Percentiles rank a stretch among this genome's conserved stretches.
These are phyloP conservation scores for Sinelater perroti DNA, from an alignment of 2,888 invertebrate genomes.

Conservation along the genomic window DNA sequence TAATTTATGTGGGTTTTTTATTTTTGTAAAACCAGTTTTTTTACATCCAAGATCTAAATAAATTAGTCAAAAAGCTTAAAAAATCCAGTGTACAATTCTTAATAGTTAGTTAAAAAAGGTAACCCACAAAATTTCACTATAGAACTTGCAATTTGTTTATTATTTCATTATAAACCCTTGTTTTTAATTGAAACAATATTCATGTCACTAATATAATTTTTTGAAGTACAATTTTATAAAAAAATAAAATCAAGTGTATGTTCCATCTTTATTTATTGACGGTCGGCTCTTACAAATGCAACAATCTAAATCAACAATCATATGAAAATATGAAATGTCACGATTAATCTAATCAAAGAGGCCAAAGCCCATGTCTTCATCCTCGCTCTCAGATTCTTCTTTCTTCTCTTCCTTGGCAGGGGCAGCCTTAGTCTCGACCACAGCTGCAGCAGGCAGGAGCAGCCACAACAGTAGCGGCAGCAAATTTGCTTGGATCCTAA, in stretches of 20 bases:
- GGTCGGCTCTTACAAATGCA: constrained; percentile 34
- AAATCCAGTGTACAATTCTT: no score
- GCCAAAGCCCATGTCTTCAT: constrained; percentile 98
- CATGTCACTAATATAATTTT: no score
- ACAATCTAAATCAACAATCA: constrained; percentile 12
- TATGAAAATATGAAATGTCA: neutral
- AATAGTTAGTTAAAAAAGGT: no score
- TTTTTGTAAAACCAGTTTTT: no score
- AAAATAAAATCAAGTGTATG: constrained; percentile 1
- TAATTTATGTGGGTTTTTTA: no score
- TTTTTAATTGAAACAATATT: no score
- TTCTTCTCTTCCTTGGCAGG: constrained; percentile 82
- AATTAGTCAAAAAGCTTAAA: no score
- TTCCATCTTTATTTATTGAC: constrained; percentile 35
- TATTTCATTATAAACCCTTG: no score
- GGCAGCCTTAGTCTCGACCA: constrained; percentile 70
- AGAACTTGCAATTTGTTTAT: no score
- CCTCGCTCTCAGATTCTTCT: constrained; percentile 83
- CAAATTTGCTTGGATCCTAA: constrained; percentile 96
- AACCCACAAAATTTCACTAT: no score
- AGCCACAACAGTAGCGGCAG: constrained; percentile 69
- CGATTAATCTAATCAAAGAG: constrained; percentile 77
- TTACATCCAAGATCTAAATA: no score
- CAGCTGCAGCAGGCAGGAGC: constrained; percentile 70
- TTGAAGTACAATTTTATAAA: neutral